Base-by-base conservation (phyloP, 2,113 vertebrate genomes). In the Gavia stellata region DNA sequence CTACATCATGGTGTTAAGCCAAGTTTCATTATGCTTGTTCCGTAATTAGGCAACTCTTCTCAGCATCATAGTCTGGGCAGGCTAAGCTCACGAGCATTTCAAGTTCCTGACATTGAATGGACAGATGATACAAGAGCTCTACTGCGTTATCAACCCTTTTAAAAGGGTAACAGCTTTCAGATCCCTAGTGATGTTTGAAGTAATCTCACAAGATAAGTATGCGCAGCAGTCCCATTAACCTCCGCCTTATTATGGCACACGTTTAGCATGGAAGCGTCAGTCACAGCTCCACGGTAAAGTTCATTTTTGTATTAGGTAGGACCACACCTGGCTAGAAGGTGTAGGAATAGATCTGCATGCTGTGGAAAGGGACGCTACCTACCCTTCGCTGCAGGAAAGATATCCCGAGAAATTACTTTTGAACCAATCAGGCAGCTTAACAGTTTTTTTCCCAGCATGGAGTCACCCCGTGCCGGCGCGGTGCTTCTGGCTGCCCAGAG, bases 211-310 rank as follows among this genome's bases (percentile, higher is more conserved):
- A n/a, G 36, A 12, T 33, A 58, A 71, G 29, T 9, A 36, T 0
- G 6, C 33, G 63, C 29, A 9, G 8, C 47, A 34, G 79, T 21
- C 33, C 26, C 84, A 33, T 28, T 38, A 56, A 59, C 34, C 47
- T 44, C 47, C 85, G 52, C 50, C 23, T 63, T 19, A 67, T 2
- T 12, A 52, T 3, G 34, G n/a, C 44, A 85, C 33, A 12, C 38
- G 11, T 75, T 61, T 21, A 31, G 12, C 28, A 17, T 4, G 14
- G 18, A 62, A 45, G 11, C 0, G 0, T 16, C 73, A 34, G 17
- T 4, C 82, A 47, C 33, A 85, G 9, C 17, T 56, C 24, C 75
- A 58, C 19, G 10, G 13, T 14, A 7, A 77, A 94, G 72, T 42
- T 59, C 34, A 42, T 36, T 61, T 74, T 36, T 65, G 38, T 10